phyloP scores from a whole-genome alignment of 2,888 invertebrate species.

The Unio pictorum region DNA sequence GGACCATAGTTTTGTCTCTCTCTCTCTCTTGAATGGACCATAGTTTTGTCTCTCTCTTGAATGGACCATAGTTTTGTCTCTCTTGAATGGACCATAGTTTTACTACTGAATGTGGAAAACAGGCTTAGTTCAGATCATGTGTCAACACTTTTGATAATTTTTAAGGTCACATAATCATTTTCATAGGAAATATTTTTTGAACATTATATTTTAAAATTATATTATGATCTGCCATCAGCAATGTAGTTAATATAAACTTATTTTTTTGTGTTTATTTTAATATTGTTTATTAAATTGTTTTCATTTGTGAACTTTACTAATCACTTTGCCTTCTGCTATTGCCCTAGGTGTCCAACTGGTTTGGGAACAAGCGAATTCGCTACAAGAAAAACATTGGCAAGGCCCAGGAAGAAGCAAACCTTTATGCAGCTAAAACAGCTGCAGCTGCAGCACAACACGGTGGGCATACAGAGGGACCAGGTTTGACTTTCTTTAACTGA shows the following conservation, averaged over 20 bases:
- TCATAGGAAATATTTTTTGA: too few relatives aligned
- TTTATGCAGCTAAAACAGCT: conserved; percentile 96
- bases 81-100: too few relatives aligned
- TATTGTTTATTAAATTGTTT: conserved; percentile 1
- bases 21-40: too few relatives aligned
- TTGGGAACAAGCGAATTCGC: conserved; percentile 98
- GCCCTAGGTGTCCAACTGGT: conserved; percentile 96
- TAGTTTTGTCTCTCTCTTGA: too few relatives aligned
- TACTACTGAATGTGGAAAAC: too few relatives aligned
- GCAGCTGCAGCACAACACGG: conserved; percentile 61
- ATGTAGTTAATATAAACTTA: conserved; percentile 10
- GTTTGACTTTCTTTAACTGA: conserved; percentile 7
- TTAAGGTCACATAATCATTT: too few relatives aligned
- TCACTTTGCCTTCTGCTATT: conserved; percentile 11
- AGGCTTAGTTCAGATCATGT: too few relatives aligned
- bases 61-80: too few relatives aligned
- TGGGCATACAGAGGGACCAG: conserved; percentile 21
- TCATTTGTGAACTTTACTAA: background rate
- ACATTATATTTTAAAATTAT: too few relatives aligned
- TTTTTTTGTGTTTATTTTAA: conserved; percentile 9
- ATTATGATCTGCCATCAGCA: conserved; percentile 1
- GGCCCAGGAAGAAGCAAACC: conserved; percentile 98
- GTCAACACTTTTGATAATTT: too few relatives aligned
- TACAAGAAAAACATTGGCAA: conserved; percentile 99
- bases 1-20: too few relatives aligned